Percentiles rank a stretch among this genome's conserved stretches.
phyloP scores from a whole-genome alignment of 1,140 invertebrate species.

The Thrips palmi region DNA sequence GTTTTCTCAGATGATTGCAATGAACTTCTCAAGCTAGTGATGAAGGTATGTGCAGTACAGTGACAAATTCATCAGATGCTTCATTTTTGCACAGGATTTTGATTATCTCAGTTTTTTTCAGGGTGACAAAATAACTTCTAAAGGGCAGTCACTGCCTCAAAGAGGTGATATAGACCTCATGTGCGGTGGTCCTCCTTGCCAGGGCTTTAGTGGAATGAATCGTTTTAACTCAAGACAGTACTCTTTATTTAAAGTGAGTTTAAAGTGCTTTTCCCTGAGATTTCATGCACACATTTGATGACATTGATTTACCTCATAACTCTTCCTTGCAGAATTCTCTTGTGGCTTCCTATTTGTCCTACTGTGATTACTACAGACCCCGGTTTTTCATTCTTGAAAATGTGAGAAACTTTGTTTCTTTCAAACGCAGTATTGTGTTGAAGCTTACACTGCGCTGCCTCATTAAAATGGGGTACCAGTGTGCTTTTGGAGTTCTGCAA shows the following conservation, averaged over 20 bases:
- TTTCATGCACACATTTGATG: too few species aligned
- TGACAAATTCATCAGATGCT: too few species aligned
- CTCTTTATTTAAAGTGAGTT: constrained; percentile 53
- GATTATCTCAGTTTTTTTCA: too few species aligned
- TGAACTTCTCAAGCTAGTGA: constrained; percentile 39
- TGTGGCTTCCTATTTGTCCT: constrained; percentile 67
- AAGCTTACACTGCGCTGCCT: constrained; percentile 63
- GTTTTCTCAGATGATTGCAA: constrained; percentile 77
- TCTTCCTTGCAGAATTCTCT: constrained; percentile 56
- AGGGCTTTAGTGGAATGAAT: constrained; percentile 84
- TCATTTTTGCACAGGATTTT: too few species aligned
- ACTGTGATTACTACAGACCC: constrained; percentile 72
- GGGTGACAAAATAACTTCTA: constrained; percentile 30
- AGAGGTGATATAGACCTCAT: constrained; percentile 69
- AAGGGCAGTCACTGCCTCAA: constrained; percentile 45
- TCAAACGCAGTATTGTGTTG: constrained; percentile 61
- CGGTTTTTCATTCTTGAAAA: constrained; percentile 75
- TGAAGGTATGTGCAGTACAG: constrained; percentile 33
- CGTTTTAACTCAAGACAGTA: constrained; percentile 71
- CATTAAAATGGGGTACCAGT: constrained; percentile 73
- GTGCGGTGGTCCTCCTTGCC: constrained; percentile 80
- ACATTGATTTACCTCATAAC: too few species aligned
- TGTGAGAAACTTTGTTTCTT: constrained; percentile 68
- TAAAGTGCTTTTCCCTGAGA: too few species aligned
- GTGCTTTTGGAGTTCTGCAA: constrained; percentile 69